These are phyloP conservation scores for Notodonta dromedarius DNA, from an alignment of 2,888 invertebrate genomes.

Conservation along the genomic window DNA sequence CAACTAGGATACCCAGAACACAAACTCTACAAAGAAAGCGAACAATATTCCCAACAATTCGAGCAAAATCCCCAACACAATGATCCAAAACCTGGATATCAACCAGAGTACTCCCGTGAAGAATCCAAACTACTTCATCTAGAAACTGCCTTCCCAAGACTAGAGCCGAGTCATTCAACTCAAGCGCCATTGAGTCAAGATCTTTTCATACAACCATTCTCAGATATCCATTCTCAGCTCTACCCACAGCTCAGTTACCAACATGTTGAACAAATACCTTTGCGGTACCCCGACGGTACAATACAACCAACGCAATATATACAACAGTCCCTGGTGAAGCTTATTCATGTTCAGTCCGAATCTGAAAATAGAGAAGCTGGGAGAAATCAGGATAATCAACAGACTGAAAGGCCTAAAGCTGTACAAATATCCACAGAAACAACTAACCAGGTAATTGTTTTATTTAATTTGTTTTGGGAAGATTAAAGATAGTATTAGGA, in stretches of 20 bases:
- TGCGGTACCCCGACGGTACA: conserved; percentile 12
- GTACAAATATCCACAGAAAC: conserved; percentile 4
- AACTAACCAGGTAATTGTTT: conserved; percentile 14
- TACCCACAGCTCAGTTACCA: conserved; percentile 15
- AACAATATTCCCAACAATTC: conserved; percentile 22
- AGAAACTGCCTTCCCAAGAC: conserved; percentile 4
- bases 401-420: conserved; percentile 15
- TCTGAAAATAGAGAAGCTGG: conserved; percentile 8
- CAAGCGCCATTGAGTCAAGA: conserved; percentile 8
- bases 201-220: neutral
- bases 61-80: conserved; percentile 7
- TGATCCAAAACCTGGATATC: neutral
- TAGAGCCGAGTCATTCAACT: neutral
- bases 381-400: conserved; percentile 8
- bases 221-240: conserved; percentile 13
- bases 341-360: conserved; percentile 5
- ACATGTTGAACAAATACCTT: conserved; percentile 11
- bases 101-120: conserved; percentile 3
- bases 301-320: conserved; percentile 17
- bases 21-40: conserved; percentile 50
- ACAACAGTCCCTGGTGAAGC: conserved; percentile 12
- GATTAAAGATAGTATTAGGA: too few relatives aligned
- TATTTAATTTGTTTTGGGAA: too few relatives aligned
- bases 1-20: conserved; percentile 67
- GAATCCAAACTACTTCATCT: conserved; percentile 13